Percentiles rank a stretch among this genome's conserved stretches.
phyloP scores from a whole-genome alignment of 1,140 invertebrate species.

The Helicoverpa zea region DNA sequence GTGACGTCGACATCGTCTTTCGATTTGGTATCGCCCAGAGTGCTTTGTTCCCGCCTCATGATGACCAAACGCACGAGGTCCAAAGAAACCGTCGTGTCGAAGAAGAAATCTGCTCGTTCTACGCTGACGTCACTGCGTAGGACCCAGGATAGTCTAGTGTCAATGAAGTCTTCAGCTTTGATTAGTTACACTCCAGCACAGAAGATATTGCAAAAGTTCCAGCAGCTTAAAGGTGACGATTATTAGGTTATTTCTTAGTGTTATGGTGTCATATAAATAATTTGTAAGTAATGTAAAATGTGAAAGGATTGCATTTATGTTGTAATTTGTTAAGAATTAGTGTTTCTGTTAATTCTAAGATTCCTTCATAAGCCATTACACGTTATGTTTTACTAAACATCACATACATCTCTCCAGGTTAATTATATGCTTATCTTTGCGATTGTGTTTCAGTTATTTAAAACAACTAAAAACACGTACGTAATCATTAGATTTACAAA shows the following conservation, averaged over 20 bases:
- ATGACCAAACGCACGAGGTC: conserved; percentile 60
- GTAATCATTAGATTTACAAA: no score
- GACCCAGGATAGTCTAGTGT: conserved; percentile 55
- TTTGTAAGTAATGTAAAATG: no score
- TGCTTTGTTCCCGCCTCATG: conserved; percentile 69
- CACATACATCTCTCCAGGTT: no score
- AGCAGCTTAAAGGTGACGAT: conserved; percentile 67
- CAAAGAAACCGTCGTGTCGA: conserved; percentile 56
- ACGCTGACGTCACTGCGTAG: conserved; percentile 4
- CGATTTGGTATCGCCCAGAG: conserved; percentile 62
- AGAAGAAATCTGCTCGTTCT: conserved; percentile 45
- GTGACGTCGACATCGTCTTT: conserved; percentile 65
- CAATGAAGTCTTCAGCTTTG: conserved; percentile 66
- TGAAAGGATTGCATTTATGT: no score
- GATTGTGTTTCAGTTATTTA: neutral
- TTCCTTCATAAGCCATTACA: no score
- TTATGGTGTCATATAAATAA: no score
- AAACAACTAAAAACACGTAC: no score
- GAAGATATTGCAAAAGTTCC: conserved; percentile 76
- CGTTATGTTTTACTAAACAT: no score
- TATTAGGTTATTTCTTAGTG: conserved; percentile 17
- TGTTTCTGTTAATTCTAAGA: no score
- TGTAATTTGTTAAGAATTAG: no score
- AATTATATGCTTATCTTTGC: neutral
- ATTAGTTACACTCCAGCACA: conserved; percentile 67